Percentiles rank a stretch among this genome's conserved stretches.
Evolutionary conservation across 2,113 vertebrate species (phyloP).

Genomic region (Capra hircus): DNA sequence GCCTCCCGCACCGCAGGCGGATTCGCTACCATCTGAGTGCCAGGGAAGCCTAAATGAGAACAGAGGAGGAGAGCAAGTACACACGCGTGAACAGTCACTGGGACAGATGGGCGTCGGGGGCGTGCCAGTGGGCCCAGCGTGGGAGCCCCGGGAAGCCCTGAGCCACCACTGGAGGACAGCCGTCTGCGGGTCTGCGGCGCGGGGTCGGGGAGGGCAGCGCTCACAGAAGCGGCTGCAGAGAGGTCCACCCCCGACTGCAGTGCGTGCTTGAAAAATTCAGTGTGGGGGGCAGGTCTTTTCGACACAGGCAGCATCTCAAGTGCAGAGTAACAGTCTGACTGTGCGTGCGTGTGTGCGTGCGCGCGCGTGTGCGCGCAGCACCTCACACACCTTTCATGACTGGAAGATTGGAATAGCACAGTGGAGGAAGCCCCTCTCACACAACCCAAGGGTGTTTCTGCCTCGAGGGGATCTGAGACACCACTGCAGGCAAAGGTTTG

Average conservation of each 20-base stretch:
- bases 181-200: neutral
- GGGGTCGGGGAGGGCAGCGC: neutral
- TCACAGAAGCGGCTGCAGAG: neutral
- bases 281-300: neutral
- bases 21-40: fast-evolving
- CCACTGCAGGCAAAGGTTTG: neutral
- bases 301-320: neutral
- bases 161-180: neutral
- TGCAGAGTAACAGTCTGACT: neutral
- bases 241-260: neutral
- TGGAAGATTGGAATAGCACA: neutral
- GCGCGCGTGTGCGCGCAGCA: fast-evolving
- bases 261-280: neutral
- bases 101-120: neutral
- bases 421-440: neutral
- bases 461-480: neutral
- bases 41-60: neutral
- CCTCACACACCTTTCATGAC: neutral
- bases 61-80: neutral
- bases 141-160: neutral
- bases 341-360: fast-evolving
- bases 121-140: neutral
- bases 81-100: neutral
- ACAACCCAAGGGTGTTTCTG: neutral
- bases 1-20: neutral